Evolutionary conservation across 2,797 vertebrate species (phyloP).

Genomic region (Perodicticus potto): DNA sequence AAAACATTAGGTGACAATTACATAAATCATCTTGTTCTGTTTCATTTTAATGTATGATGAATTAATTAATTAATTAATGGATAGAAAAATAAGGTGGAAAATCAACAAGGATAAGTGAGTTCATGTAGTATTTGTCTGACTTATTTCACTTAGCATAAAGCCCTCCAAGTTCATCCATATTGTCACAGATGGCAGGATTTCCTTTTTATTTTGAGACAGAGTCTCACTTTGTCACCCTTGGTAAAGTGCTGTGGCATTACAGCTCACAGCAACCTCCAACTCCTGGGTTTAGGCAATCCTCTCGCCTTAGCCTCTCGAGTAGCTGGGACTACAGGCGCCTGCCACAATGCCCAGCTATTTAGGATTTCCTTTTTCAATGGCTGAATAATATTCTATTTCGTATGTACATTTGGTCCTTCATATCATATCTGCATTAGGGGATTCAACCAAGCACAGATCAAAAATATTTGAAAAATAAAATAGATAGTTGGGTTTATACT

Average conservation of each 20-base stretch:
- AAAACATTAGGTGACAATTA: constrained; percentile 66
- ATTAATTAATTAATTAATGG: too few relatives aligned
- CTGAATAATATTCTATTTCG: background rate
- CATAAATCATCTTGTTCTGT: constrained; percentile 47
- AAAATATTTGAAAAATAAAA: background rate
- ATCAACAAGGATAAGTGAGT: background rate
- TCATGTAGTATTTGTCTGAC: background rate
- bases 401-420: background rate
- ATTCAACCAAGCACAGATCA: background rate
- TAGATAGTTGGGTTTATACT: background rate
- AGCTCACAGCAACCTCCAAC: too few relatives aligned
- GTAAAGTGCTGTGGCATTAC: too few relatives aligned
- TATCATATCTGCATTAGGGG: background rate
- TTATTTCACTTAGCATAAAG: background rate
- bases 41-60: constrained; percentile 57
- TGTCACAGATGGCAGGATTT: background rate
- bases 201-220: background rate
- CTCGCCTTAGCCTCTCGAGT: too few relatives aligned
- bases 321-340: too few relatives aligned
- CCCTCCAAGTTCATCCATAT: background rate
- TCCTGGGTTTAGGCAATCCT: too few relatives aligned
- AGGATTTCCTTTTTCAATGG: background rate
- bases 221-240: too few relatives aligned
- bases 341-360: too few relatives aligned
- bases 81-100: too few relatives aligned